Conservation (phyloP, 2,888 invertebrate species). For the Diogma glabrata region DNA sequence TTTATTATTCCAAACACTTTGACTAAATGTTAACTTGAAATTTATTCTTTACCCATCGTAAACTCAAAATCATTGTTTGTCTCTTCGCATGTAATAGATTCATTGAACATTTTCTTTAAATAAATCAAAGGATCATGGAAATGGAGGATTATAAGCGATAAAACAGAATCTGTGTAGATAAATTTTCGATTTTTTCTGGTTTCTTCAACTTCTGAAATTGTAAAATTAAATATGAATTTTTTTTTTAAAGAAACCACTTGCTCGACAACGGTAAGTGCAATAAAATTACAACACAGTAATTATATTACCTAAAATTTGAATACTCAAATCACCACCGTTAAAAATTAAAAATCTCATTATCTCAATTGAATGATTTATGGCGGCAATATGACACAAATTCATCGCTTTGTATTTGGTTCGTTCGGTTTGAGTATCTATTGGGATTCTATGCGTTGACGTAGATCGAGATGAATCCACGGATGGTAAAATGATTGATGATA, state of each 20-base stretch:
- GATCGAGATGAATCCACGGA: not conserved
- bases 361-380: constrained; percentile 18
- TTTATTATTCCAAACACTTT: not conserved
- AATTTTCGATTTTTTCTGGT: constrained; percentile 9
- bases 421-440: not conserved
- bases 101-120: constrained; percentile 18
- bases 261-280: too few relatives aligned
- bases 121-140: constrained; percentile 19
- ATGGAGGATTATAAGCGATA: constrained; percentile 19
- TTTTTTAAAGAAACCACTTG: not conserved
- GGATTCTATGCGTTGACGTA: not conserved
- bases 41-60: constrained; percentile 17
- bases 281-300: too few relatives aligned
- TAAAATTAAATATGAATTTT: constrained; percentile 1
- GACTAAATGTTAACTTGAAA: constrained; percentile 6
- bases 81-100: constrained; percentile 19
- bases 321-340: constrained; percentile 20
- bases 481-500: not conserved
- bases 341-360: constrained; percentile 17
- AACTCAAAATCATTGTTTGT: constrained; percentile 19
- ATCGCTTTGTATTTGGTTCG: constrained; percentile 12
- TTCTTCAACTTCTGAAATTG: constrained; percentile 16
- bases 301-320: constrained; percentile 19
- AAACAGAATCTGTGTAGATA: constrained; percentile 15
- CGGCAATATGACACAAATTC: constrained; percentile 20